These are phyloP conservation scores for Adineta ricciae DNA, from an alignment of 2,888 invertebrate genomes.

Conservation along the genomic window DNA sequence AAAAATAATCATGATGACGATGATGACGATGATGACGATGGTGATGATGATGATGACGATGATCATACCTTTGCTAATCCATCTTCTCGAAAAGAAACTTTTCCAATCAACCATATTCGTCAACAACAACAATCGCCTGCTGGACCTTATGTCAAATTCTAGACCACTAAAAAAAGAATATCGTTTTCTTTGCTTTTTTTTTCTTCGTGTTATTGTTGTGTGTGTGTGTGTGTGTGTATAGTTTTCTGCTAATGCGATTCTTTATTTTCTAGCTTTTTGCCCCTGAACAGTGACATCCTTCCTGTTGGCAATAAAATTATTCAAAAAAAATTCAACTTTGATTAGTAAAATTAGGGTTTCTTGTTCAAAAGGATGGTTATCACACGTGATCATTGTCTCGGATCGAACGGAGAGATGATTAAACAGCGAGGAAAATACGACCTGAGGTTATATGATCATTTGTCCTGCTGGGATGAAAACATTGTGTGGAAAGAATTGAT, in stretches of 20 bases:
- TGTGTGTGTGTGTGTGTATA: background rate
- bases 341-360: background rate
- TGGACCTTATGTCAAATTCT: background rate
- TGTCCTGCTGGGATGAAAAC: background rate
- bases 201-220: background rate
- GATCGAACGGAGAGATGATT: background rate
- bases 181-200: background rate
- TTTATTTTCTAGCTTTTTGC: background rate
- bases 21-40: background rate
- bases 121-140: background rate
- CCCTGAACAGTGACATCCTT: constrained; percentile 4
- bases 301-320: constrained; percentile 7
- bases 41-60: background rate
- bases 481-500: background rate
- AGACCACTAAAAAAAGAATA: background rate
- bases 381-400: background rate
- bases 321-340: background rate
- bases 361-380: background rate
- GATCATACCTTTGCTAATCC: background rate
- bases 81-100: background rate
- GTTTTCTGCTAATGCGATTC: background rate
- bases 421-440: background rate
- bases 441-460: background rate
- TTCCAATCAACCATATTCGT: background rate
- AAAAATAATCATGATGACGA: background rate